These are phyloP conservation scores for Caenorhabditis macrosperma DNA, from an alignment of 2,888 invertebrate species.

Conservation along the genomic window DNA sequence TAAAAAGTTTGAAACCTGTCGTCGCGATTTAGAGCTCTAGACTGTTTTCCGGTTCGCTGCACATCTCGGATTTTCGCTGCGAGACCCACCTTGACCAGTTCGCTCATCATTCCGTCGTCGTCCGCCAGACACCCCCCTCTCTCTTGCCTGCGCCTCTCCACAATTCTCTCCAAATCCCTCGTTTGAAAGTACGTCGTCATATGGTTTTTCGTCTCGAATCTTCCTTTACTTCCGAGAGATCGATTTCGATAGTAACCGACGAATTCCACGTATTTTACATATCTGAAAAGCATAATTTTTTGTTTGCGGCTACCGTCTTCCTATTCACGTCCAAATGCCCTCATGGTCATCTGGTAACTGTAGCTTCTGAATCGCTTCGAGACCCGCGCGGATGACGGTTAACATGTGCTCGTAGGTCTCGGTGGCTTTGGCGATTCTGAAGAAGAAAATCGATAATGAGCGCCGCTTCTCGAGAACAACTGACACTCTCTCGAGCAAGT, in stretches of 20 bases:
- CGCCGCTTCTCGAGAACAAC: neutral
- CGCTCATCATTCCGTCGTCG: neutral
- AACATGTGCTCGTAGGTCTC: neutral
- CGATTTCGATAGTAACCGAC: constrained; percentile 1
- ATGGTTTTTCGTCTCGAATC: neutral
- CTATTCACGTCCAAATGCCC: constrained; percentile 6
- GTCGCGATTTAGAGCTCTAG: too few species aligned
- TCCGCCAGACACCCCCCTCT: neutral
- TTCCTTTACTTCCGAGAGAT: neutral
- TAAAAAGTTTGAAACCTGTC: too few species aligned
- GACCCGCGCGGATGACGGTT: neutral
- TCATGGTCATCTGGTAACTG: neutral
- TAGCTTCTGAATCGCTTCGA: neutral
- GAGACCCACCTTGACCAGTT: neutral
- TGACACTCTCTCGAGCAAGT: neutral
- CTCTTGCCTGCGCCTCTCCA: neutral
- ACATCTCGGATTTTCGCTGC: too few species aligned
- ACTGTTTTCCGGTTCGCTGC: too few species aligned
- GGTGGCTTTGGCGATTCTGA: neutral
- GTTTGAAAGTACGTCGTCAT: neutral
- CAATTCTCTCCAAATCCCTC: neutral
- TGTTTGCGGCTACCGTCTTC: too few species aligned
- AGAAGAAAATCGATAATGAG: neutral
- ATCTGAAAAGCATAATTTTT: constrained; percentile 1
- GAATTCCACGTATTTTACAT: neutral